Evolutionary conservation across 2,797 vertebrate genomes (phyloP).

Genomic region (Margarornis squamiger): DNA sequence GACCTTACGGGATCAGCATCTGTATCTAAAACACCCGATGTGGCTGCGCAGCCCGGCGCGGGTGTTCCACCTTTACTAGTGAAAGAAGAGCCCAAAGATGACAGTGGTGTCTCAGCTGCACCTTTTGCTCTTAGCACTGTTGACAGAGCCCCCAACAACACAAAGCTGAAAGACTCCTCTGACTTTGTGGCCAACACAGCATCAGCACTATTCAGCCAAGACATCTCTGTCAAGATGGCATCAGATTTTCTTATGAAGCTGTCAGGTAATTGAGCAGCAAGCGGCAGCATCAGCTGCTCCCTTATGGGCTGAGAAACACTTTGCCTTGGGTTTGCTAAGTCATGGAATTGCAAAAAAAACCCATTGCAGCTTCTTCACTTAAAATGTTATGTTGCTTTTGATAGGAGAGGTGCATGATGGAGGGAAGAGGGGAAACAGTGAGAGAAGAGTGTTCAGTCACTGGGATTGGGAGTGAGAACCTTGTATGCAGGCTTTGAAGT

Average conservation of each 20-base stretch:
- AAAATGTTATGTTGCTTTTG: background rate
- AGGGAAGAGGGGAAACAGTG: background rate
- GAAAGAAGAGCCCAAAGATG: conserved; percentile 96
- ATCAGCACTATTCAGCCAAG: conserved; percentile 93
- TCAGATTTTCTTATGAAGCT: conserved; percentile 99
- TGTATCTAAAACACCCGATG: conserved; percentile 79
- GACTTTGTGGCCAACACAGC: conserved; percentile 80
- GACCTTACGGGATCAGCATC: conserved; percentile 77
- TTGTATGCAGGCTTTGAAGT: background rate
- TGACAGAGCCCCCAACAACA: conserved; percentile 85
- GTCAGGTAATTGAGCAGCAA: conserved; percentile 85
- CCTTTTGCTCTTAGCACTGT: conserved; percentile 86
- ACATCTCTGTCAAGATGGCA: conserved; percentile 97
- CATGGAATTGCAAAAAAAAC: background rate
- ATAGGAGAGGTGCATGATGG: background rate
- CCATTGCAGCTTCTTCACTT: background rate
- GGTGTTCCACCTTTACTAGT: conserved; percentile 81
- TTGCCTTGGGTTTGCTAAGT: background rate
- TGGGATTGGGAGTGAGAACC: background rate
- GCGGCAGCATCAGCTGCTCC: background rate
- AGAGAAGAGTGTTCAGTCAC: background rate
- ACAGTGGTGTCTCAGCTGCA: conserved; percentile 82
- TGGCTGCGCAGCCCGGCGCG: conserved; percentile 81
- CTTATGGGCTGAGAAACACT: background rate
- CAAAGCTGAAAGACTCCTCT: conserved; percentile 82